Percentiles rank a stretch among this genome's conserved stretches.
These are phyloP conservation scores for Chrysochloris asiatica DNA, from an alignment of 2,113 vertebrate genomes.

Conservation along the genomic window DNA sequence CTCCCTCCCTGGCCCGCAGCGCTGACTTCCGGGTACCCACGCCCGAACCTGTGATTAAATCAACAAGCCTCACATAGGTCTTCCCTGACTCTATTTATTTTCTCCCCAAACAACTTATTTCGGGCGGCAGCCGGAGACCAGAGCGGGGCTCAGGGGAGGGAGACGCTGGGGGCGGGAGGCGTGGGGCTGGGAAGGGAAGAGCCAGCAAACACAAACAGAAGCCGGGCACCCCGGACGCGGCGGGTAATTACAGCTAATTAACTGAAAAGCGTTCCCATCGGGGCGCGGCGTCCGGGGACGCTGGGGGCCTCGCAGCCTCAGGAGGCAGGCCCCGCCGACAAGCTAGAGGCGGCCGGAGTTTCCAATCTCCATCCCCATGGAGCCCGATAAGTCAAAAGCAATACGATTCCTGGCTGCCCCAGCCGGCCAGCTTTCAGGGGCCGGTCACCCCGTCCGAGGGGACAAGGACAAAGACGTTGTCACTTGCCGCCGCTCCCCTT, in stretches of 20 bases:
- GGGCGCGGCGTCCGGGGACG: neutral
- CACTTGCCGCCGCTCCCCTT: constrained; percentile 48
- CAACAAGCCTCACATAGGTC: neutral
- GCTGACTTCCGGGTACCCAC: neutral
- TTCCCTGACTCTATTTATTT: neutral
- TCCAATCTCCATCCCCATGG: neutral
- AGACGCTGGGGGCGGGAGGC: neutral
- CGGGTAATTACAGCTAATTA: constrained; percentile 70
- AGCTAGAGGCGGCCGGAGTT: neutral
- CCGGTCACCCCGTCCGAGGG: neutral
- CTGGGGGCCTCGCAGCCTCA: neutral
- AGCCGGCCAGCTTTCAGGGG: neutral
- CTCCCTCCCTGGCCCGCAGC: neutral
- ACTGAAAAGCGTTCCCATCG: neutral
- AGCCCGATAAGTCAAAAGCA: neutral
- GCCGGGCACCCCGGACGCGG: neutral
- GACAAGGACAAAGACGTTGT: neutral
- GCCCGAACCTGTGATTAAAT: neutral
- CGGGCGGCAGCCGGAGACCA: constrained; percentile 39
- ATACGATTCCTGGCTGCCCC: neutral
- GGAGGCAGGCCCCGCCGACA: neutral
- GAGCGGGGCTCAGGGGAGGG: neutral
- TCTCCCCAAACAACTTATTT: neutral
- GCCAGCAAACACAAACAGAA: constrained; percentile 61
- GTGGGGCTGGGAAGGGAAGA: neutral